These are phyloP conservation scores for Nothura maculosa DNA, from an alignment of 2,797 vertebrate genomes.

Conservation along the genomic window DNA sequence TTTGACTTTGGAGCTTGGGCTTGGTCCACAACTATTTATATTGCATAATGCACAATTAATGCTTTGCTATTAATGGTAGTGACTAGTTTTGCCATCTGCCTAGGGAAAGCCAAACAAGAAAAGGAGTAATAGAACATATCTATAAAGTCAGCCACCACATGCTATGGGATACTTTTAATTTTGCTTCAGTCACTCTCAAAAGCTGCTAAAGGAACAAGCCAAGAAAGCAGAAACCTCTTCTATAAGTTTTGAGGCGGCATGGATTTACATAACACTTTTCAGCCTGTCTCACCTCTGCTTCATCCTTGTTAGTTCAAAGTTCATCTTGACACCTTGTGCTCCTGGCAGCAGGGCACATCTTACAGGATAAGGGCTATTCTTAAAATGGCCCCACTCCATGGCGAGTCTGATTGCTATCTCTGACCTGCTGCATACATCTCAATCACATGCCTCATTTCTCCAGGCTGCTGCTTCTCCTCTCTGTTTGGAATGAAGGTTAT, in stretches of 20 bases:
- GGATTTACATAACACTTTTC: not conserved
- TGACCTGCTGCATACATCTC: too few species aligned
- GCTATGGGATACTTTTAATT: not conserved
- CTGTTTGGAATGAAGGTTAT: not conserved
- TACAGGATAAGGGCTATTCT: accelerated
- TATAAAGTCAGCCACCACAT: not conserved
- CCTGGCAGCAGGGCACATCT: not conserved
- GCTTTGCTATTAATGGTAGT: not conserved
- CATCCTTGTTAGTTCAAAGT: not conserved
- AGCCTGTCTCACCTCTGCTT: not conserved
- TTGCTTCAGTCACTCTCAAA: not conserved
- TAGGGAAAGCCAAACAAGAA: not conserved
- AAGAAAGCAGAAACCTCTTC: not conserved
- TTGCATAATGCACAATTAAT: not conserved
- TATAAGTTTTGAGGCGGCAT: not conserved
- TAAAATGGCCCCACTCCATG: accelerated
- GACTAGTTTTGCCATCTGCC: too few species aligned
- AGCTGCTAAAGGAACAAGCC: not conserved
- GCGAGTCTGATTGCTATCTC: not conserved
- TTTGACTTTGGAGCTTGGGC: not conserved
- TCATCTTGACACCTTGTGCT: not conserved
- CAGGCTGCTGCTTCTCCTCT: not conserved
- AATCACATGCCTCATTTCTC: not conserved
- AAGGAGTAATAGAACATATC: too few species aligned
- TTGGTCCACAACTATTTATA: not conserved